Evolutionary conservation across 2,888 invertebrate species (phyloP).

Genomic region (Tromatobia lineatoria): DNA sequence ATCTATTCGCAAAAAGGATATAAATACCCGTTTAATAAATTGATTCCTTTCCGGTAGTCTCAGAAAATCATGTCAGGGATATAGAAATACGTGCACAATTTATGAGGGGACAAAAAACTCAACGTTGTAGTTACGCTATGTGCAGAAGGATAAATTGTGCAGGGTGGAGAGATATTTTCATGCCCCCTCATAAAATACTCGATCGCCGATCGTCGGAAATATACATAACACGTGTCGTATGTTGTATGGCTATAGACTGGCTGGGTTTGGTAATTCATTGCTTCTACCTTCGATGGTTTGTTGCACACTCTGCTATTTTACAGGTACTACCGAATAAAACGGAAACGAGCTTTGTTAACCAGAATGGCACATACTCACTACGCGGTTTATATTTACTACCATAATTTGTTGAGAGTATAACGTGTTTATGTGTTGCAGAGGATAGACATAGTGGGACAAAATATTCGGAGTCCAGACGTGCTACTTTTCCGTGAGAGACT

Average conservation of each 20-base stretch:
- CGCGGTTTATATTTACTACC: constrained; percentile 53
- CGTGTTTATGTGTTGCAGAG: neutral
- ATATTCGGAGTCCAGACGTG: neutral
- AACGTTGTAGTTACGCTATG: neutral
- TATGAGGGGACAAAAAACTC: neutral
- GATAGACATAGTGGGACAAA: neutral
- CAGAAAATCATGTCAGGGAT: neutral
- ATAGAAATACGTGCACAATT: neutral
- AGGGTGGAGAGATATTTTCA: constrained; percentile 70
- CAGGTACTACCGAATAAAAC: constrained; percentile 33
- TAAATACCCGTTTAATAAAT: neutral
- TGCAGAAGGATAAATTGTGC: neutral
- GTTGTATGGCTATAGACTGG: neutral
- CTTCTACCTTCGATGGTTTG: constrained; percentile 16
- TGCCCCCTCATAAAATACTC: constrained; percentile 75
- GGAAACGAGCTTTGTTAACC: constrained; percentile 14
- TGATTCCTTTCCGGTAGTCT: neutral
- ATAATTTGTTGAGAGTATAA: neutral
- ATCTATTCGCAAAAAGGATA: too few relatives aligned
- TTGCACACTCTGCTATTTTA: constrained; percentile 36
- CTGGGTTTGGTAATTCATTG: constrained; percentile 42
- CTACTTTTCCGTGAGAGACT: neutral
- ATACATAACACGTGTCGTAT: constrained; percentile 49
- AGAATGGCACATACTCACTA: neutral
- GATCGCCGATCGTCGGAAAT: constrained; percentile 67